phyloP scores from a whole-genome alignment of 2,113 vertebrate species.

The Epinephelus moara region DNA sequence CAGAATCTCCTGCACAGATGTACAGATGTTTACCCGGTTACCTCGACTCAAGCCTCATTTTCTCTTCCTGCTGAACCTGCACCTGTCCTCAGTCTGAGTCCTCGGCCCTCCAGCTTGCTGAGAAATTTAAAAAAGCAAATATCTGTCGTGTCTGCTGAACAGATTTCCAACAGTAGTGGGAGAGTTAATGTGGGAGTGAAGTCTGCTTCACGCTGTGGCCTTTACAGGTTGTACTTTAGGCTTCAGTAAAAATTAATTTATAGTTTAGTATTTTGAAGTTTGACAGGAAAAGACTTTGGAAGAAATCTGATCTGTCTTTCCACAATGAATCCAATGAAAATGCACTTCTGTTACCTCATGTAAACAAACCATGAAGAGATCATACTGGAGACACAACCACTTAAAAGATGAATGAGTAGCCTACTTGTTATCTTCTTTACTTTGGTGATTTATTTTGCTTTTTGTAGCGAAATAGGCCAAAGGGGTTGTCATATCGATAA shows the following conservation, averaged over 20 bases:
- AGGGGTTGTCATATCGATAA: too few relatives aligned
- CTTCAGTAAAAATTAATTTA: not conserved
- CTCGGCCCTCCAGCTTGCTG: not conserved
- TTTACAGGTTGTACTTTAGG: not conserved
- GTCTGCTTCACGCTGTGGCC: not conserved
- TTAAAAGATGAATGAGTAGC: too few relatives aligned
- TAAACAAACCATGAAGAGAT: too few relatives aligned
- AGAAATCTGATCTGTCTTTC: too few relatives aligned
- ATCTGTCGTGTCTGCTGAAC: not conserved
- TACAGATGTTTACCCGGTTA: slow-evolving; percentile 26
- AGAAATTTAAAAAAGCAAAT: not conserved
- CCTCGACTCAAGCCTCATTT: not conserved
- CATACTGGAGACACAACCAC: too few relatives aligned
- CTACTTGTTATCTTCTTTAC: too few relatives aligned
- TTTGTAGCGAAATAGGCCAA: too few relatives aligned
- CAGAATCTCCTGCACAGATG: slow-evolving; percentile 14
- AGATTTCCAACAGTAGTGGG: not conserved
- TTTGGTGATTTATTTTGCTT: too few relatives aligned
- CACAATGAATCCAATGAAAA: too few relatives aligned
- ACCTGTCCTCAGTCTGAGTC: not conserved
- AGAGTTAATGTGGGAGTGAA: not conserved
- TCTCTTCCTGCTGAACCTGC: slow-evolving; percentile 22
- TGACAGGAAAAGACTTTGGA: too few relatives aligned
- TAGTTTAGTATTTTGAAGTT: not conserved
- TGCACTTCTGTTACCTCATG: too few relatives aligned